phyloP scores from a whole-genome alignment of 1,140 invertebrate species.

The Sarcophaga bullata region DNA sequence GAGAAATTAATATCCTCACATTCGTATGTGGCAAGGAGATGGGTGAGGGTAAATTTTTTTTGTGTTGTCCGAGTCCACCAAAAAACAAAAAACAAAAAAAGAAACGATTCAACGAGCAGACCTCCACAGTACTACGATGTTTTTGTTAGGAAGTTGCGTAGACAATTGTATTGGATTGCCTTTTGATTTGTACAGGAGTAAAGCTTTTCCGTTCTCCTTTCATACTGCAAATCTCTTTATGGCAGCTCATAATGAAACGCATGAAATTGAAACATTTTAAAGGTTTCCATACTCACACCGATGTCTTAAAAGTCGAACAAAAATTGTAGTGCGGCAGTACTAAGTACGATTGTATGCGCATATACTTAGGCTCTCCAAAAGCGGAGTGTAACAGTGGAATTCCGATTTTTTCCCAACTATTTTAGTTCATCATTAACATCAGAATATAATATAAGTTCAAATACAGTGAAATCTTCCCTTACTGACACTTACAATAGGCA shows the following conservation, averaged over 20 bases:
- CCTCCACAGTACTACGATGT: neutral
- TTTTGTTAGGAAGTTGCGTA: conserved; percentile 4
- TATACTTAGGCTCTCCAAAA: too few relatives aligned
- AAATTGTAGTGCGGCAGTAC: conserved; percentile 9
- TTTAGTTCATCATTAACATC: too few relatives aligned
- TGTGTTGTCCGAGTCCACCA: conserved; percentile 29
- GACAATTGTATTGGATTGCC: conserved; percentile 24
- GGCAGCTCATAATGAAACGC: neutral
- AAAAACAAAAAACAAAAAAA: neutral
- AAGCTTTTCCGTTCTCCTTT: neutral
- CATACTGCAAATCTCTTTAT: neutral
- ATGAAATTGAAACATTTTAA: neutral
- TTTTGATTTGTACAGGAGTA: neutral
- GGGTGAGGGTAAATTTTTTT: neutral
- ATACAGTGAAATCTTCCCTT: too few relatives aligned
- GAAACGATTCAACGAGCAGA: neutral
- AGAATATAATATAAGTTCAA: too few relatives aligned
- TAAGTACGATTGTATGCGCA: neutral
- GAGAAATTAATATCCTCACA: conserved; percentile 9
- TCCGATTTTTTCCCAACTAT: too few relatives aligned
- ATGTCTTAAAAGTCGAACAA: neutral
- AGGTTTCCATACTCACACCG: neutral
- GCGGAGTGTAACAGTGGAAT: too few relatives aligned
- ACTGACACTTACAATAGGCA: too few relatives aligned
- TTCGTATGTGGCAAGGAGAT: neutral